phyloP scores from a whole-genome alignment of 2,888 invertebrate genomes.

The Baronia brevicornis region DNA sequence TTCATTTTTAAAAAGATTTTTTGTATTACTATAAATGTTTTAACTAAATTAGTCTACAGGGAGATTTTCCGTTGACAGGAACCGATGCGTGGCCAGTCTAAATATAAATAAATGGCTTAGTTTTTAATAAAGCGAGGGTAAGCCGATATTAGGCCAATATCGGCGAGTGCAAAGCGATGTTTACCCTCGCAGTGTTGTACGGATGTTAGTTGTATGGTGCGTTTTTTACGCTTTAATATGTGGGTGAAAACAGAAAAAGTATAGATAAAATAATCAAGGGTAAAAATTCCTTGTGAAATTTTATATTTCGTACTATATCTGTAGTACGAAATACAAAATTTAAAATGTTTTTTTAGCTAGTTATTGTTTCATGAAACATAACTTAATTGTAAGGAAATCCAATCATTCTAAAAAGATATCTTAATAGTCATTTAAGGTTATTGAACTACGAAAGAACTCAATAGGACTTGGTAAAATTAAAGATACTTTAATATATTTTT shows the following conservation, averaged over 20 bases:
- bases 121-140: conserved; percentile 72
- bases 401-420: too few species aligned
- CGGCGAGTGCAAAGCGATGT: conserved; percentile 72
- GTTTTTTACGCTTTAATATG: conserved; percentile 50
- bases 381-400: too few species aligned
- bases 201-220: conserved; percentile 23
- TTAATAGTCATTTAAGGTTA: too few species aligned
- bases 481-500: too few species aligned
- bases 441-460: too few species aligned
- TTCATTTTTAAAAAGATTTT: conserved; percentile 14
- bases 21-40: conserved; percentile 46
- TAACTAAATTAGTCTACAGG: conserved; percentile 66
- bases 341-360: too few species aligned
- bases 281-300: too few species aligned
- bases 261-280: conserved; percentile 20
- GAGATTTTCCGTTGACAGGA: conserved; percentile 54
- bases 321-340: too few species aligned
- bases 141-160: conserved; percentile 71
- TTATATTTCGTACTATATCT: too few species aligned
- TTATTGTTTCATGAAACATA: too few species aligned
- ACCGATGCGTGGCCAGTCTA: conserved; percentile 50
- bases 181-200: conserved; percentile 50
- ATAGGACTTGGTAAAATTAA: too few species aligned
- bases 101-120: conserved; percentile 71
- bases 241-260: conserved; percentile 31